Base-by-base conservation (phyloP, 2,888 invertebrate species). In the Rhagonycha fulva region DNA sequence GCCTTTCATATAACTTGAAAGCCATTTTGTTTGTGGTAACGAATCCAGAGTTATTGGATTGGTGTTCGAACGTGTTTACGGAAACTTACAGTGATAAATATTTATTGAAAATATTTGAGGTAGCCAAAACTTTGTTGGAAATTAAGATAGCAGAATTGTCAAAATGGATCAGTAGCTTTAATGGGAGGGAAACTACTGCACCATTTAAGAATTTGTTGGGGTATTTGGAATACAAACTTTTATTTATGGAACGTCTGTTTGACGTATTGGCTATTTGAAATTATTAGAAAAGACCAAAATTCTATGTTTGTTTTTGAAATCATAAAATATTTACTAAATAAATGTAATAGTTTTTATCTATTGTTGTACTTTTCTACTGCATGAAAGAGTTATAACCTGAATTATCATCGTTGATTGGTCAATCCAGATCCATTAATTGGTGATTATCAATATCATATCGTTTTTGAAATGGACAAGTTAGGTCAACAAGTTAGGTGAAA, bases 1-100 rank as follows among this genome's bases (percentile, higher is more conserved):
- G 93, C 23, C 85, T 92, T 71, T 94, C 93, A 83, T 94, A 93
- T 84, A 93, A 93, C 87, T 90, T 94, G 72, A 85, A 85, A 81
- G 86, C 85, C 7, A 79, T 86, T 72, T 77, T 87, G n/a, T 87
- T 83, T 80, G 81, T 87, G 30, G 78, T 81, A 68, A 80, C 71
- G 62, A 75, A 80, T 71, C 77, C 63, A 14, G 71, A 80, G 30
- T 19, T 68, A n/a, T 9, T 62, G 47, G 81, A 83, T 68, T 84
- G 83, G 83, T 76, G 72, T 47, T 14, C 23, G 4, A 60, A 62
- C 28, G 77, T 83, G 70, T 83, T 77, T 79, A 77, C 70, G 26
- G 79, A 76, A 24, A 70, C 68, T 70, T 83, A 81, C 76, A 47
- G 75, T 24, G 66, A 70, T 28, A 62, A 72, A 10, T 68, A 77